Evolutionary conservation across 2,797 vertebrate genomes (phyloP).

Genomic region (Rhinoraja longicauda): DNA sequence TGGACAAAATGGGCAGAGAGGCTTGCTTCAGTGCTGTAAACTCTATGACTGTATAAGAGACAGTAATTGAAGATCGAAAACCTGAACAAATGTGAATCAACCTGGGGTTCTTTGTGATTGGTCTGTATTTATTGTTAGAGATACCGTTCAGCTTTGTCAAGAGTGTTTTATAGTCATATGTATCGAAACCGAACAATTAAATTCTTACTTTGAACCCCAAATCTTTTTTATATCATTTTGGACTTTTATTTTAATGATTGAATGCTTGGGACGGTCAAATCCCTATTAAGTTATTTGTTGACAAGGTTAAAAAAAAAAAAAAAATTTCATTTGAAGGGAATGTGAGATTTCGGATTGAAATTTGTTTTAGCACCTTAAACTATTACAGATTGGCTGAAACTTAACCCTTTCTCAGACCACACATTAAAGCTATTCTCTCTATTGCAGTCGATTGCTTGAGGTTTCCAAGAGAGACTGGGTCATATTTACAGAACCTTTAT

Average conservation of each 20-base stretch:
- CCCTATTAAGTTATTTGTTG: conserved; percentile 2
- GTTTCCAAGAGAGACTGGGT: conserved; percentile 26
- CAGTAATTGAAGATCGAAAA: neutral
- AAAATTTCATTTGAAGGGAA: conserved; percentile 5
- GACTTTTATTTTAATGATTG: conserved; percentile 4
- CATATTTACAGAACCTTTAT: conserved; percentile 38
- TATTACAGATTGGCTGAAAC: neutral
- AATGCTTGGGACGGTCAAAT: conserved; percentile 13
- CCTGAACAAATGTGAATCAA: neutral
- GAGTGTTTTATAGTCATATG: too few species aligned
- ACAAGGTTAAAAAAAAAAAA: conserved; percentile 28
- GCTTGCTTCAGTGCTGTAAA: too few species aligned
- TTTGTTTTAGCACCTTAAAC: conserved; percentile 30
- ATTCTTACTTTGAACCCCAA: too few species aligned
- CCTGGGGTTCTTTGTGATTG: neutral
- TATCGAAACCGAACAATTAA: too few species aligned
- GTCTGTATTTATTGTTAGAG: neutral
- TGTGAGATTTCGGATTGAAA: conserved; percentile 25
- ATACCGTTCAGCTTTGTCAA: neutral
- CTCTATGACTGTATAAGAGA: too few species aligned
- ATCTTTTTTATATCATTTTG: neutral
- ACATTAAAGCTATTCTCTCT: neutral
- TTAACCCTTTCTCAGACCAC: conserved; percentile 22
- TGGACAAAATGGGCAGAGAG: too few species aligned
- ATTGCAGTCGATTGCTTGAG: conserved; percentile 3